These are phyloP conservation scores for Automeris io DNA, from an alignment of 2,888 invertebrate genomes.

Conservation along the genomic window DNA sequence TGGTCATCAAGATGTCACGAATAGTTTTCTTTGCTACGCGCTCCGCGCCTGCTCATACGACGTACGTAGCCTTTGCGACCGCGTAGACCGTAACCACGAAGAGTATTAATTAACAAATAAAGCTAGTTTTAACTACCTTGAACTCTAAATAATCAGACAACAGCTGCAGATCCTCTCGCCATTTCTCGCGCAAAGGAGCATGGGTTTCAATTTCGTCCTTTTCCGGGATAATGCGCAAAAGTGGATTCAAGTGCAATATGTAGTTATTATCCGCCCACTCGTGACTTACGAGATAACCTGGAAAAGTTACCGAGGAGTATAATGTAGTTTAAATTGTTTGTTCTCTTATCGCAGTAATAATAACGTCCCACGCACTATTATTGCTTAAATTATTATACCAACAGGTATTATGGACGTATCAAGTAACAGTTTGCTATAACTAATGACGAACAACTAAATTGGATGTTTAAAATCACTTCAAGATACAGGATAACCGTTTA, in stretches of 20 bases:
- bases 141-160: constrained; percentile 79
- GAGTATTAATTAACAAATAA: too few species aligned
- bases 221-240: constrained; percentile 48
- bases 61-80: too few species aligned
- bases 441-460: too few species aligned
- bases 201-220: constrained; percentile 56
- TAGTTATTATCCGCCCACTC: constrained; percentile 78
- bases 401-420: neutral
- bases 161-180: constrained; percentile 78
- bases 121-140: constrained; percentile 70
- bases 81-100: too few species aligned
- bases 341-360: too few species aligned
- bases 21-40: too few species aligned
- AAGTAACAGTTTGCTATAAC: neutral
- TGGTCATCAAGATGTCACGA: too few species aligned
- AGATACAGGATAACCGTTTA: too few species aligned
- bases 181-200: constrained; percentile 61
- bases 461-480: too few species aligned
- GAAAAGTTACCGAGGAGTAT: neutral
- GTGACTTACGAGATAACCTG: constrained; percentile 77
- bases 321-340: neutral
- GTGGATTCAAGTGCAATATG: constrained; percentile 77
- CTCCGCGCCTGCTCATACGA: too few species aligned
- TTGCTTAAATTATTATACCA: too few species aligned
- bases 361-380: too few species aligned